Conservation (phyloP, 2,113 vertebrate genomes). For the Sardina pilchardus region DNA sequence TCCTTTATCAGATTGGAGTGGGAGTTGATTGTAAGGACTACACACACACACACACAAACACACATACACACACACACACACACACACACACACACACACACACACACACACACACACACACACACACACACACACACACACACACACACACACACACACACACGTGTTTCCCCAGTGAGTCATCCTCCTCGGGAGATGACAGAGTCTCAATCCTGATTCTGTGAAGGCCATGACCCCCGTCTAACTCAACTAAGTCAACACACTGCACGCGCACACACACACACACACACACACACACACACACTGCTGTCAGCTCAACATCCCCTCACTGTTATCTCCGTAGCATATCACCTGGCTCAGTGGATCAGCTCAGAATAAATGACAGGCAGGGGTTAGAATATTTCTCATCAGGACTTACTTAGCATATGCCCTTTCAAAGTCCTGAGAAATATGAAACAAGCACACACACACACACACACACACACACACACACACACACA, state of each 20-base stretch:
- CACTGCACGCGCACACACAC: not conserved
- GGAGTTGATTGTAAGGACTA: not conserved
- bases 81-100: not conserved
- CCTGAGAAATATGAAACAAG: not conserved
- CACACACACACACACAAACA: not conserved
- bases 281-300: not conserved
- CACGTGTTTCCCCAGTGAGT: not conserved
- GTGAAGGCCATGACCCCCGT: no score
- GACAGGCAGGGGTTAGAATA: not conserved
- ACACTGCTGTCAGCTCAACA: not conserved
- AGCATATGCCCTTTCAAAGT: not conserved
- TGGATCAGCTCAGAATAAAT: not conserved
- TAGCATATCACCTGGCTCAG: not conserved
- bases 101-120: no score
- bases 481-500: not conserved
- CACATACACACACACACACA: slow-evolving; percentile 1
- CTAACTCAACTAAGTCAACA: not conserved
- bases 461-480: not conserved
- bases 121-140: not conserved
- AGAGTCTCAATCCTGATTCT: no score
- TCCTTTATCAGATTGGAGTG: not conserved
- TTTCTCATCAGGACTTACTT: not conserved
- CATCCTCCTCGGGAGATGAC: no score
- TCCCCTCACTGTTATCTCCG: not conserved
- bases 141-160: slow-evolving; percentile 2